Percentiles rank a stretch among this genome's conserved stretches.
Evolutionary conservation across 1,140 invertebrate genomes (phyloP).

Genomic region (Anastatus disparis): DNA sequence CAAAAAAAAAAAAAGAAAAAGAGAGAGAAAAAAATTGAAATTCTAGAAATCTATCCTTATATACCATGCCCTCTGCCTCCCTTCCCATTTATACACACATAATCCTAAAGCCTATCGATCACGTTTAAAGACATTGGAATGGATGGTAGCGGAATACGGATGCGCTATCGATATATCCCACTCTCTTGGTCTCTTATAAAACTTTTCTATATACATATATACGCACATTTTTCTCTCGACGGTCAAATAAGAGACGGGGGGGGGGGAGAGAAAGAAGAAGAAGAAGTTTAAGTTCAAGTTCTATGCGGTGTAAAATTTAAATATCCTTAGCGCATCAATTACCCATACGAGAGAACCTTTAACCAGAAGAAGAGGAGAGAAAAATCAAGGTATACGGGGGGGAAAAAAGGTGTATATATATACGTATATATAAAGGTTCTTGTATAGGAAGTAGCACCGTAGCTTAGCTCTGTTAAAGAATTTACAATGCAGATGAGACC

Average conservation of each 20-base stretch:
- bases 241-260: not conserved
- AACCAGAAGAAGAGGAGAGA: too few relatives aligned
- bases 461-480: too few relatives aligned
- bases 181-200: too few relatives aligned
- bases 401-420: too few relatives aligned
- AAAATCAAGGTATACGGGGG: too few relatives aligned
- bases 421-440: conserved; percentile 1
- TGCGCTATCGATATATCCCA: too few relatives aligned
- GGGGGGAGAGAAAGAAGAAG: too few relatives aligned
- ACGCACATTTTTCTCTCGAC: not conserved
- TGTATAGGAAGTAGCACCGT: conserved; percentile 27
- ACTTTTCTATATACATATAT: too few relatives aligned
- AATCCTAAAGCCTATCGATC: not conserved
- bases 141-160: conserved; percentile 21
- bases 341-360: not conserved
- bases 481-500: conserved; percentile 40
- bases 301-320: conserved; percentile 36
- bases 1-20: not conserved
- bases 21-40: too few relatives aligned
- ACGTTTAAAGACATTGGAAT: conserved; percentile 5
- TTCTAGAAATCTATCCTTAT: conserved; percentile 12
- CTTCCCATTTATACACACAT: not conserved
- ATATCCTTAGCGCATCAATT: conserved; percentile 40
- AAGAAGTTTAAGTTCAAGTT: too few relatives aligned
- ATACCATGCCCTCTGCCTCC: not conserved